Percentiles rank a stretch among this genome's conserved stretches.
phyloP scores from a whole-genome alignment of 2,797 vertebrate species.

The Epinephelus coioides region DNA sequence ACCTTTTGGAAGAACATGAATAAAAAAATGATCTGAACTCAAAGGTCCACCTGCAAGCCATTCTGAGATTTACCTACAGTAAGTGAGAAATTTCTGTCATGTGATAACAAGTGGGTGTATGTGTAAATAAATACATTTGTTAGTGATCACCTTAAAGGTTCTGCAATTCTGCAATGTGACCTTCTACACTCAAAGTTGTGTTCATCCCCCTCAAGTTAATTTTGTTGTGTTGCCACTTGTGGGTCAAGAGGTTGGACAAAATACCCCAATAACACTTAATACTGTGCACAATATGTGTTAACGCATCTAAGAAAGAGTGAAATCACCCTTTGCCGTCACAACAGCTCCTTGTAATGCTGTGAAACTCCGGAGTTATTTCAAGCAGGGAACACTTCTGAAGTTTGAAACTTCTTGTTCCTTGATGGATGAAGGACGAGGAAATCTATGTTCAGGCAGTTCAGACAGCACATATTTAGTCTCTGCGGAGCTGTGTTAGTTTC shows the following conservation, averaged over 20 bases:
- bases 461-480: conserved; percentile 55
- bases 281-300: background rate
- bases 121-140: background rate
- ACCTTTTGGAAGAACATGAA: background rate
- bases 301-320: background rate
- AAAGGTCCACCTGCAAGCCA: background rate
- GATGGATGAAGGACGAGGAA: conserved; percentile 62
- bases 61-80: background rate
- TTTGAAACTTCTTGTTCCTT: conserved; percentile 49
- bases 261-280: background rate
- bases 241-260: background rate
- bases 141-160: background rate
- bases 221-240: background rate
- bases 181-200: background rate
- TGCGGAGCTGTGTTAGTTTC: conserved; percentile 61
- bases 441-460: conserved; percentile 52
- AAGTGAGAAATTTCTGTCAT: too few relatives aligned
- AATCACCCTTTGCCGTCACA: background rate
- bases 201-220: background rate
- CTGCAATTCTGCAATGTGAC: background rate
- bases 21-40: background rate
- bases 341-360: conserved; percentile 25
- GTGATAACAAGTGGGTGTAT: too few relatives aligned
- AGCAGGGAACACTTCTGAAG: conserved; percentile 49
- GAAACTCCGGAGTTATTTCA: conserved; percentile 31